Evolutionary conservation across 2,888 invertebrate genomes (phyloP).

Genomic region (Diloba caeruleocephala): DNA sequence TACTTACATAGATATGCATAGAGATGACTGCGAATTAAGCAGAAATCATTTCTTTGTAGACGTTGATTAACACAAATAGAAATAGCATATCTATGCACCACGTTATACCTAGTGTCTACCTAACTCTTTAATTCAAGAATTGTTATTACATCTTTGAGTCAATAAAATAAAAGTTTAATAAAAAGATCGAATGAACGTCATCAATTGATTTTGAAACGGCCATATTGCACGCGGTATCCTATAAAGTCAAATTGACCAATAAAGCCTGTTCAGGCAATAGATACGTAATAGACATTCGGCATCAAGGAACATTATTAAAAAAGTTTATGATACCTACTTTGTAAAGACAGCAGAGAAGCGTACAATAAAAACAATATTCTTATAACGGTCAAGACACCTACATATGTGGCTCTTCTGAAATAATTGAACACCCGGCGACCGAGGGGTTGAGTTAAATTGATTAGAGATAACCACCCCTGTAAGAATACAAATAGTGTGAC

Average conservation of each 20-base stretch:
- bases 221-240: constrained; percentile 38
- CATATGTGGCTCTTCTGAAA: constrained; percentile 34
- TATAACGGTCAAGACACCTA: background rate
- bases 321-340: constrained; percentile 45
- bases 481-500: no score
- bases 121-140: no score
- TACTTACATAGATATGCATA: no score
- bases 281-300: constrained; percentile 42
- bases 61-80: no score
- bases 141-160: background rate
- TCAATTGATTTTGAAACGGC: constrained; percentile 54
- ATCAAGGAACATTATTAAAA: constrained; percentile 52
- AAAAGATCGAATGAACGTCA: constrained; percentile 35
- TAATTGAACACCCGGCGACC: constrained; percentile 27
- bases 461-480: background rate
- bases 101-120: no score
- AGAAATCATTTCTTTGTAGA: no score
- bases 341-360: constrained; percentile 12
- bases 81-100: no score
- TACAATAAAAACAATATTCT: constrained; percentile 25
- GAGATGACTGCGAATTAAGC: no score
- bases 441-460: background rate
- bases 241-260: constrained; percentile 53
- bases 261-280: constrained; percentile 45
- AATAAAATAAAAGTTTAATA: constrained; percentile 32